Conservation (phyloP, 2,888 invertebrate genomes). For the Mimachlamys varia region DNA sequence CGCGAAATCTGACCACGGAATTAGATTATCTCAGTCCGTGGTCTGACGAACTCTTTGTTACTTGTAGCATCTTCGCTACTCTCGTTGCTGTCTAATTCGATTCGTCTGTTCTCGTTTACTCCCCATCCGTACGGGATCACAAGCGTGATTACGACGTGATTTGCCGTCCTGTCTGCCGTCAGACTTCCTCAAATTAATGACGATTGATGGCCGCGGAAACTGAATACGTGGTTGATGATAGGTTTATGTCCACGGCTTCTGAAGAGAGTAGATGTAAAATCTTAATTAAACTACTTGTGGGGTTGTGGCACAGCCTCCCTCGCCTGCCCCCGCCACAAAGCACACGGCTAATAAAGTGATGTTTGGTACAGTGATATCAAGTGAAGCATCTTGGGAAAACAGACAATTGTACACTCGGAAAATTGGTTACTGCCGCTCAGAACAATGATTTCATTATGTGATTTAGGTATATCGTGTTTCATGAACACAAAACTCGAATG, state of each 20-base stretch:
- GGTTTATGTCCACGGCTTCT: slow-evolving; percentile 14
- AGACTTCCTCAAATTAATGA: neutral
- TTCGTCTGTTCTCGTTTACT: neutral
- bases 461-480: too few species aligned
- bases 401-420: neutral
- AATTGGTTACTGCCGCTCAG: neutral
- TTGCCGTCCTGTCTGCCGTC: neutral
- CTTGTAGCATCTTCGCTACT: too few species aligned
- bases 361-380: neutral
- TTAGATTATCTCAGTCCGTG: too few species aligned
- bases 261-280: slow-evolving; percentile 8
- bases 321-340: neutral
- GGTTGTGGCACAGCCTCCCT: neutral
- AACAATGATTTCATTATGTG: neutral
- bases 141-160: neutral
- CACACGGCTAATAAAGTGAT: neutral
- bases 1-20: too few species aligned
- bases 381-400: neutral
- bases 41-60: neutral
- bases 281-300: slow-evolving; percentile 14
- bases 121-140: neutral
- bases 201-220: slow-evolving; percentile 3
- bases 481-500: too few species aligned
- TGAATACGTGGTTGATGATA: neutral
- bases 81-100: neutral